phyloP scores from a whole-genome alignment of 2,113 vertebrate genomes.

The Aspiorhynchus laticeps region DNA sequence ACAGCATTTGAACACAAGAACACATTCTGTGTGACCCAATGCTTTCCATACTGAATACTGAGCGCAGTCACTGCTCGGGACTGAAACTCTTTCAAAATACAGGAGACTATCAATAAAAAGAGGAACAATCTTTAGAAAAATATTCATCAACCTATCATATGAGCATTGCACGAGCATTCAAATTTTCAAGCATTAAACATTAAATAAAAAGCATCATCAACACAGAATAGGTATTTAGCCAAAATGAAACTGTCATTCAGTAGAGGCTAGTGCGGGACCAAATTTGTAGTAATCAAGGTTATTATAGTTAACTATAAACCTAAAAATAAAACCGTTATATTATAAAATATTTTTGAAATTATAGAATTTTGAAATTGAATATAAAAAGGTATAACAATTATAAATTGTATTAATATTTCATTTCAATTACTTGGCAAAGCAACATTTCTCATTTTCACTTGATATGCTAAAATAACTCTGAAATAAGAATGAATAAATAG shows the following conservation, averaged over 20 bases:
- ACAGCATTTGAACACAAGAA: constrained; percentile 11
- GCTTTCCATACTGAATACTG: not conserved
- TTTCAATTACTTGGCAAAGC: not conserved
- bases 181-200: not conserved
- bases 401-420: too few relatives aligned
- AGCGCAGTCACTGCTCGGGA: not conserved
- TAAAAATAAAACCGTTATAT: not conserved
- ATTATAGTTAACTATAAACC: not conserved
- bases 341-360: not conserved
- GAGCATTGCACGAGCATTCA: not conserved
- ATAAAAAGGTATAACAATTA: too few relatives aligned
- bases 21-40: not conserved
- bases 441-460: not conserved
- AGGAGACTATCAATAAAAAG: not conserved
- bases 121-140: not conserved
- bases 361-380: too few relatives aligned
- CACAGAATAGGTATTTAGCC: too few relatives aligned
- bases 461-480: not conserved
- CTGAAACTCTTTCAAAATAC: not conserved
- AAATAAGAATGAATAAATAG: not conserved
- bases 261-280: not conserved
- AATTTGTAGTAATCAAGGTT: not conserved
- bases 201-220: not conserved
- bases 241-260: too few relatives aligned
- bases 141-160: not conserved